A percentile compares a stretch with the other conserved stretches of the same genome.
Conservation (phyloP, 2,888 invertebrate genomes). For the Thymelicus sylvestris region DNA sequence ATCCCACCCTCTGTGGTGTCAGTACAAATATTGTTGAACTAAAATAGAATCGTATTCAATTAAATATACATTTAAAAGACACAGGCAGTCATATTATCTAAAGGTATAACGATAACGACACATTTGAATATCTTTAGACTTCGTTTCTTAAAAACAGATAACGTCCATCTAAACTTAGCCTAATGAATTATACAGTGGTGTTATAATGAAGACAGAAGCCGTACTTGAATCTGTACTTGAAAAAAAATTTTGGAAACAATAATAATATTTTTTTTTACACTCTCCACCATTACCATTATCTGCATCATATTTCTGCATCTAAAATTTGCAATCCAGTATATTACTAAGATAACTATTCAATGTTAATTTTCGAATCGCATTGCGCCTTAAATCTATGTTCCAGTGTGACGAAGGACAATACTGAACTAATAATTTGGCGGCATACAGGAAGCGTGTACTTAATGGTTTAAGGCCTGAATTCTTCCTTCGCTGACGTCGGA, state of each 20-base stretch:
- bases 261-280: background rate
- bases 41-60: background rate
- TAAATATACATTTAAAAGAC: background rate
- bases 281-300: too few species aligned
- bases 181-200: background rate
- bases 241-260: background rate
- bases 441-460: conserved; percentile 13
- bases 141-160: background rate
- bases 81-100: background rate
- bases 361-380: background rate
- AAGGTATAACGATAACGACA: background rate
- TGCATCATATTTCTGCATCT: too few species aligned
- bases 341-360: background rate
- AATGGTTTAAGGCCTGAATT: background rate
- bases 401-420: background rate
- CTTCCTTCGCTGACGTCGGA: too few species aligned
- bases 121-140: background rate
- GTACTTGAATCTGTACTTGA: background rate
- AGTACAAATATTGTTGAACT: background rate
- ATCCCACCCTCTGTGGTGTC: background rate
- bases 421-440: conserved; percentile 17
- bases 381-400: background rate
- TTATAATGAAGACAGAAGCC: background rate
- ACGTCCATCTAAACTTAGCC: background rate
- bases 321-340: background rate